These are phyloP conservation scores for Pecten maximus DNA, from an alignment of 2,888 invertebrate genomes.

Conservation along the genomic window DNA sequence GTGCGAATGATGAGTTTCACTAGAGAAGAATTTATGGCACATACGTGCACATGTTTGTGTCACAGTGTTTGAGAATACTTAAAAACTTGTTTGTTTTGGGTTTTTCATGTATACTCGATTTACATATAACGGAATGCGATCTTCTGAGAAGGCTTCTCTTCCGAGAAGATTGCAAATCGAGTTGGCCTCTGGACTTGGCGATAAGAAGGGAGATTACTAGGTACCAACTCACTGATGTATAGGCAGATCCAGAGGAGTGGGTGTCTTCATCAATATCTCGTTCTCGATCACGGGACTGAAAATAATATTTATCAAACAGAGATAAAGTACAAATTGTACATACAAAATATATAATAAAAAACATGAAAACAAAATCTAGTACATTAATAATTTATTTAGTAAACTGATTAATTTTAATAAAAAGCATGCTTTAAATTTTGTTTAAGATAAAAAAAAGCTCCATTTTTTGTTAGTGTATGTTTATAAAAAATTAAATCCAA, in stretches of 20 bases:
- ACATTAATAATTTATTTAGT: not conserved
- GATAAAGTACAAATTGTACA: not conserved
- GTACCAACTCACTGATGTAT: constrained; percentile 67
- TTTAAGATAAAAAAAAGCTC: not conserved
- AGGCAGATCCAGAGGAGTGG: constrained; percentile 64
- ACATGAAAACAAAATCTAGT: not conserved
- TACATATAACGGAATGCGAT: no score
- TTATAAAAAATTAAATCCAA: not conserved
- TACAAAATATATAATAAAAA: no score
- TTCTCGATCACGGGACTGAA: constrained; percentile 56
- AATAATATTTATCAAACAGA: not conserved
- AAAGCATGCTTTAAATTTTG: not conserved
- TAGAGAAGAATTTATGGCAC: no score
- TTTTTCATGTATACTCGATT: no score
- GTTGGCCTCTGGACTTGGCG: not conserved
- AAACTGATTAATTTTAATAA: not conserved
- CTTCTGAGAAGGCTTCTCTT: no score
- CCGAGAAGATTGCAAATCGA: no score
- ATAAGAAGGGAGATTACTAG: not conserved
- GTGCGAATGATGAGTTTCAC: no score
- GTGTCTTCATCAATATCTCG: constrained; percentile 70
- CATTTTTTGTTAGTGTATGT: not conserved
- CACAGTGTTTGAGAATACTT: no score
- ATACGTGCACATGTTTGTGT: no score
- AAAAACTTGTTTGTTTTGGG: no score